These are phyloP conservation scores for Notothenia rossii DNA, from an alignment of 2,113 vertebrate genomes.

Conservation along the genomic window DNA sequence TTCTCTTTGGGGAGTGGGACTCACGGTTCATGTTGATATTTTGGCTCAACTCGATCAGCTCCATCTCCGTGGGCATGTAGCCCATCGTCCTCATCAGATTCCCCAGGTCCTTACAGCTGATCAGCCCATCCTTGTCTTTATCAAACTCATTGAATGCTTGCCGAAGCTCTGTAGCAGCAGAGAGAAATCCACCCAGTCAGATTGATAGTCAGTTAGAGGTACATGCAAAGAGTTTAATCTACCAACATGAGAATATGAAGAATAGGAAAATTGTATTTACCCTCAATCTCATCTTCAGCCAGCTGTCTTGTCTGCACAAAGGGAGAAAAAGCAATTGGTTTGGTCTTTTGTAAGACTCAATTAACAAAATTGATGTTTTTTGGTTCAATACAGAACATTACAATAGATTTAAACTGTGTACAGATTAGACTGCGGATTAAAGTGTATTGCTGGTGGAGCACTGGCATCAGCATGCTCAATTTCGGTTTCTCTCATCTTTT, in stretches of 20 bases:
- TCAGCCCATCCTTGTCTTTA: slow-evolving; percentile 97
- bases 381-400: not conserved
- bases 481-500: not conserved
- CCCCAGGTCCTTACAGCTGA: slow-evolving; percentile 96
- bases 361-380: slow-evolving; percentile 12
- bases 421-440: slow-evolving; percentile 17
- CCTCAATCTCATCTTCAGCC: slow-evolving; percentile 86
- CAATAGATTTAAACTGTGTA: not conserved
- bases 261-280: slow-evolving; percentile 55
- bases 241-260: not conserved
- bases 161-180: slow-evolving; percentile 86
- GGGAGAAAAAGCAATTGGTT: slow-evolving; percentile 1
- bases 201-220: too few relatives aligned
- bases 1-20: slow-evolving; percentile 78
- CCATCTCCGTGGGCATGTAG: slow-evolving; percentile 99
- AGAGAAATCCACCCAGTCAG: not conserved
- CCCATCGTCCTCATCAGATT: slow-evolving; percentile 99
- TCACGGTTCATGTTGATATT: slow-evolving; percentile 99
- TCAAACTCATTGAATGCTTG: slow-evolving; percentile 98
- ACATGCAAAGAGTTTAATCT: not conserved
- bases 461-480: not conserved
- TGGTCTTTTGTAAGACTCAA: not conserved
- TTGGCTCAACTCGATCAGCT: slow-evolving; percentile 95
- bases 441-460: not conserved
- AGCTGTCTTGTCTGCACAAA: slow-evolving; percentile 77